phyloP scores from a whole-genome alignment of 2,888 invertebrate genomes.

The Lycophotia porphyrea region DNA sequence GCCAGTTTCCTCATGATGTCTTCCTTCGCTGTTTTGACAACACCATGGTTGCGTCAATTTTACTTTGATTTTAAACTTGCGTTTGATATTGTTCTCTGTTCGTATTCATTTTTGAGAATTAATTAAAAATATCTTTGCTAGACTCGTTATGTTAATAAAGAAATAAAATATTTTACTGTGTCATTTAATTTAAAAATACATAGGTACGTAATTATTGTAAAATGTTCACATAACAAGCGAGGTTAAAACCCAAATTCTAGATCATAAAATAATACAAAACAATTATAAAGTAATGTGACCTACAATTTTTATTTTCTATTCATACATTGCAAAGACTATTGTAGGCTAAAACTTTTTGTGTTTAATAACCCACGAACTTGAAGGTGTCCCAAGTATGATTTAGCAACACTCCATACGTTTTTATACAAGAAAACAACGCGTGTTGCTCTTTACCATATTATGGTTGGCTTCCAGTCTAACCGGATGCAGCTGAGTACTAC shows the following conservation, averaged over 20 bases:
- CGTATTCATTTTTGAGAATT: neutral
- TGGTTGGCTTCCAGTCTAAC: neutral
- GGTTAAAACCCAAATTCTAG: conserved; percentile 17
- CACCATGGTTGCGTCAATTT: too few relatives aligned
- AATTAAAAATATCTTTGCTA: too few relatives aligned
- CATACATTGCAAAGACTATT: conserved; percentile 23
- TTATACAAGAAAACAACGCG: neutral
- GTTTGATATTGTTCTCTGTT: too few relatives aligned
- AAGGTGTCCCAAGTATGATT: neutral
- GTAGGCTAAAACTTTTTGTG: neutral
- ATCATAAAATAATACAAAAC: conserved; percentile 1
- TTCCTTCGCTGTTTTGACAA: neutral
- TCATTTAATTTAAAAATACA: neutral
- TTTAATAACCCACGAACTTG: neutral
- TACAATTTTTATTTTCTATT: conserved; percentile 13
- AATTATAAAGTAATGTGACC: neutral
- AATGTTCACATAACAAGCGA: conserved; percentile 27
- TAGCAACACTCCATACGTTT: neutral
- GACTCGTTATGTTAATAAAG: neutral
- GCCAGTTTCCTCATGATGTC: neutral
- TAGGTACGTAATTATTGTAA: neutral
- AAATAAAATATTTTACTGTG: conserved; percentile 1
- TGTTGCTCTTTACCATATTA: neutral
- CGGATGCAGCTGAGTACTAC: neutral
- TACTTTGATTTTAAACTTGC: too few relatives aligned